Evolutionary conservation across 2,113 vertebrate species (phyloP), one percentile per base, ranked within the genome.

Genomic region (Eudorcas thomsonii): DNA sequence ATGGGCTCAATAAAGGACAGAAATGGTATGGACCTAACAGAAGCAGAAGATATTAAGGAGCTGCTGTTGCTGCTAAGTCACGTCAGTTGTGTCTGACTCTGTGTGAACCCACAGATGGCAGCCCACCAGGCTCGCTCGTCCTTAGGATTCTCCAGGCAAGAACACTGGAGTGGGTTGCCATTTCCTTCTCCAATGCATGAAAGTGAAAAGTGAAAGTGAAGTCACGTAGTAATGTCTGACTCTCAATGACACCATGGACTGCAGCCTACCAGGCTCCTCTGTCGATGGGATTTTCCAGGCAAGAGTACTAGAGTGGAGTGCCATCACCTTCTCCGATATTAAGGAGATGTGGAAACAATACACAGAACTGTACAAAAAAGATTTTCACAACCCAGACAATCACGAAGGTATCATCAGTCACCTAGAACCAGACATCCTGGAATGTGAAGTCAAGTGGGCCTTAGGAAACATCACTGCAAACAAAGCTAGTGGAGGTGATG

Each of bases 21-120:
- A 64, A n/a, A 64, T 17, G 1, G 3, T 64, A 64, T 8, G 30
- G 30, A 64, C 30, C 30, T 64, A 64, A 64, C 62, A 64, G 62
- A n/a, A 64, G 15, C 62, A 64, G 62, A 64, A 64, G 30, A 17
- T n/a, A 64, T 1, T 17, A 64, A 64, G 30, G 7, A 64, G 62
- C 62, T 64, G 62, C 62, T 64, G 15, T 16, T 64, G 62, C 62
- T 64, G 3, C 62, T 64, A 17, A n/a, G 30, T 64, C 7, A 7
- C 7, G 0, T 64, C 30, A 17, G 30, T n/a, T 7, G 0, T 64
- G 62, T 64, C 62, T 4, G 4, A n/a, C 30, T 64, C 30, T 64
- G 30, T 64, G 30, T 0, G 7, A 64, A 8, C 7, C 30, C 62
- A 64, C 2, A n/a, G 62, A 64, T 4, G 1, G 62, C 62, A 64